A percentile compares a stretch with the other conserved stretches of the same genome.
These are phyloP conservation scores for Leptatherina wallacei DNA, from an alignment of 2,797 vertebrate genomes.

Conservation along the genomic window DNA sequence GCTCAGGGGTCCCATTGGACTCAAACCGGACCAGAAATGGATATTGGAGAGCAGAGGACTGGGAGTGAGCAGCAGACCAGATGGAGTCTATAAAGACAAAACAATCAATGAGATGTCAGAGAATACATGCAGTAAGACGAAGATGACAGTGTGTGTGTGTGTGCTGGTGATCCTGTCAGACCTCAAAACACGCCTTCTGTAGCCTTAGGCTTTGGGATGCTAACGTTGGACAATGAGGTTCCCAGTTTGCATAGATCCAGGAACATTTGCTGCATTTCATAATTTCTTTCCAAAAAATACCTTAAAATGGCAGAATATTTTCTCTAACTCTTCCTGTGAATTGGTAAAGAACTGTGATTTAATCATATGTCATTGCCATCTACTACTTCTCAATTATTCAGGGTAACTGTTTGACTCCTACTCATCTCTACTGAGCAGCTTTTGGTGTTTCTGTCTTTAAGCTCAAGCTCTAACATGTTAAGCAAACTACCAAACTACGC, in stretches of 20 bases:
- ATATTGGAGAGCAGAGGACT: slow-evolving; percentile 94
- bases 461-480: not conserved
- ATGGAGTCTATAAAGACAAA: slow-evolving; percentile 87
- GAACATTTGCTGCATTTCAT: not conserved
- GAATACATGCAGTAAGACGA: slow-evolving; percentile 35
- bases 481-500: not conserved
- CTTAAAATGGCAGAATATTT: not conserved
- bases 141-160: not conserved
- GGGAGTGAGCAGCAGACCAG: slow-evolving; percentile 92
- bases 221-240: not conserved
- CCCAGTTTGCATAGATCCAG: not conserved
- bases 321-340: not conserved
- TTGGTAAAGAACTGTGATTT: not conserved
- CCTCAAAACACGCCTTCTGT: not conserved
- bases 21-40: slow-evolving; percentile 96
- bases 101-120: slow-evolving; percentile 43
- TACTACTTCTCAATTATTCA: slow-evolving; percentile 1
- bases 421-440: not conserved
- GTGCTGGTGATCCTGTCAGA: not conserved
- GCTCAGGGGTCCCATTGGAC: slow-evolving; percentile 94
- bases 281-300: not conserved
- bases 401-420: slow-evolving; percentile 6
- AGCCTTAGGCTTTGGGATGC: not conserved
- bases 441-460: no score
- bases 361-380: no score